These are phyloP conservation scores for Ciona savignyi DNA, from an alignment of 23 tunicate genomes.

Conservation along the genomic window DNA sequence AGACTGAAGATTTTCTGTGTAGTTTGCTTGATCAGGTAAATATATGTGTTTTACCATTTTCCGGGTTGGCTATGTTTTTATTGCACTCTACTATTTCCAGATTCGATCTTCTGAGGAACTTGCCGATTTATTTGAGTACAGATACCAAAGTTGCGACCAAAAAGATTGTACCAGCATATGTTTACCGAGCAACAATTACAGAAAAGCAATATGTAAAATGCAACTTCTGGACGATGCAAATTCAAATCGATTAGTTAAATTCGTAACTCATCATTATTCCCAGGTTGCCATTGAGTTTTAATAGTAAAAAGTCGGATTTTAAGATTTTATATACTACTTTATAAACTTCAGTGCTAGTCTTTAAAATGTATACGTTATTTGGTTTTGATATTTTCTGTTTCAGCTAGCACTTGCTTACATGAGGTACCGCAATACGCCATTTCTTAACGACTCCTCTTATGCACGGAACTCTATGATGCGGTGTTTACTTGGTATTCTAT, in stretches of 20 bases:
- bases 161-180: not conserved
- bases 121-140: slow-evolving; percentile 30
- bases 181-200: not conserved
- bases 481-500: slow-evolving; percentile 38
- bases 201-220: not conserved
- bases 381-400: too few relatives aligned
- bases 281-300: too few relatives aligned
- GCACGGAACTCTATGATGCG: not conserved
- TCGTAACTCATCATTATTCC: slow-evolving; percentile 80
- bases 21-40: slow-evolving; percentile 54
- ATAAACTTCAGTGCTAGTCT: too few relatives aligned
- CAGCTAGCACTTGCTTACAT: slow-evolving; percentile 68
- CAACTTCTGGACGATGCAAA: slow-evolving; percentile 53
- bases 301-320: too few relatives aligned
- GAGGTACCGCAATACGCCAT: slow-evolving; percentile 49
- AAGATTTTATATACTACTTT: too few relatives aligned
- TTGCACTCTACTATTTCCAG: too few relatives aligned
- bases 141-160: not conserved
- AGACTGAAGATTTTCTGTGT: slow-evolving; percentile 63
- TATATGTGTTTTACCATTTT: too few relatives aligned
- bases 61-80: too few relatives aligned
- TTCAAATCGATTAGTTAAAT: slow-evolving; percentile 30
- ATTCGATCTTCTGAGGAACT: slow-evolving; percentile 73
- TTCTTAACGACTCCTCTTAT: slow-evolving; percentile 1
- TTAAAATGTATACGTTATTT: too few relatives aligned